Evolutionary conservation across 2,888 invertebrate genomes (phyloP), one percentile per base, ranked within the genome.

Genomic region (Thereva unica): DNA sequence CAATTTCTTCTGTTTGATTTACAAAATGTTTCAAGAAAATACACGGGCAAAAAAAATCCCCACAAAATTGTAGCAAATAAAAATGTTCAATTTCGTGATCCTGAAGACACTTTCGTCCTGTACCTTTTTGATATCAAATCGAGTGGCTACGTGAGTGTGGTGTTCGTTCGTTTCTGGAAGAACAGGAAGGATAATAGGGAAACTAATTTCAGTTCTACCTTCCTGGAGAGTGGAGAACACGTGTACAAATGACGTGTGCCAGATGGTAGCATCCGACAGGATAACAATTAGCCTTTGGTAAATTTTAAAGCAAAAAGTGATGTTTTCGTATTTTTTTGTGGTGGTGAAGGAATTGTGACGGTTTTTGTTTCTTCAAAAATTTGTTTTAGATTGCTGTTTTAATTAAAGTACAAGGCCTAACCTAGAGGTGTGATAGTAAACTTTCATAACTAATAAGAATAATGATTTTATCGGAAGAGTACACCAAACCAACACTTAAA

Each of bases 211-310:
- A n/a, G 35, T 10, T 57, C 34, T 23, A 57, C 45, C 40, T 44
- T 8, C 57, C 23, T 12, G 9, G 23, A 38, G 23, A 49, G 38
- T 40, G 40, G 10, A 63, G 61, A 65, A 68, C 68, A 68, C 68
- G 68, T 68, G 68, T 61, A 65, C 68, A 68, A 65, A 66, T 61
- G 68, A 68, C 68, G 61, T 68, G 68, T 68, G 68, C 68, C 68
- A 68, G 68, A 68, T 68, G 68, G 68, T 61, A 49, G 63, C 65
- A 55, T 23, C 37, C 50, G 40, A 49, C 52, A 63, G 61, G 61
- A 63, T 63, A 50, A 63, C 50, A 50, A 63, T 63, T 63, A 63
- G 41, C 40, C 50, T 23, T 47, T 34, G 12, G n/a, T n/a, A 44
- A 44, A 12, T 57, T 57, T 12, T 12, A 45, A 34, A 7, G 57